Conservation (phyloP, 2,888 invertebrate species). For the Lasioglossum figueresi region DNA sequence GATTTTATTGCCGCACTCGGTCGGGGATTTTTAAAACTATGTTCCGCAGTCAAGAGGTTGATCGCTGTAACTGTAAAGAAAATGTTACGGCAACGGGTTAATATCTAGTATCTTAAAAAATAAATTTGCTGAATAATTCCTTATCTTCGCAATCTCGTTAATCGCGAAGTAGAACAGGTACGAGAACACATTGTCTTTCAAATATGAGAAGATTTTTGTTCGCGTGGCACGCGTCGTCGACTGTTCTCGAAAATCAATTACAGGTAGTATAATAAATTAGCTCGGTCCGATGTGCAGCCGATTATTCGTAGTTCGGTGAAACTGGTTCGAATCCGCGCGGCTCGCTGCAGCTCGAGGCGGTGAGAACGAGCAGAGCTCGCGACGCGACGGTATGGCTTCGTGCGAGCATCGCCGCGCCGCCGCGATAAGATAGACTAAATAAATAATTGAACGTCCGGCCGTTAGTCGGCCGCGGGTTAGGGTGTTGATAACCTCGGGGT, state of each 20-base stretch:
- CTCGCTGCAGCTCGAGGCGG: conserved; percentile 22
- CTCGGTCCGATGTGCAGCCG: not conserved
- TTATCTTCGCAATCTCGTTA: too few species aligned
- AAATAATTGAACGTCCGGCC: conserved; percentile 82
- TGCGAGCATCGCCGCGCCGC: conserved; percentile 71
- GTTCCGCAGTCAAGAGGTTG: too few species aligned
- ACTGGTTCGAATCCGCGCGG: conserved; percentile 15
- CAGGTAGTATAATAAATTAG: not conserved
- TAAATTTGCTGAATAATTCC: too few species aligned
- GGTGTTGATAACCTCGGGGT: conserved; percentile 79
- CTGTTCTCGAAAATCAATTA: not conserved
- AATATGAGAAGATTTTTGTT: not conserved
- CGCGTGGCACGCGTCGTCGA: not conserved
- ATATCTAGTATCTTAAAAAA: too few species aligned
- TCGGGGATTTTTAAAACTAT: too few species aligned
- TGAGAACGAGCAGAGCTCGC: conserved; percentile 46
- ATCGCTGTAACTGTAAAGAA: too few species aligned
- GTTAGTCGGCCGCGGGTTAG: conserved; percentile 73
- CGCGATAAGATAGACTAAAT: conserved; percentile 80
- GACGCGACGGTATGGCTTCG: conserved; percentile 60
- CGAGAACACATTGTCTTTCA: not conserved
- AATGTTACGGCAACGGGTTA: too few species aligned
- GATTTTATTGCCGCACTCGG: too few species aligned
- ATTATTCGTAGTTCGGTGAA: conserved; percentile 12
- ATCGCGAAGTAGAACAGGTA: too few species aligned